These are phyloP conservation scores for Escarpia spicata DNA, from an alignment of 2,888 invertebrate species.

Conservation along the genomic window DNA sequence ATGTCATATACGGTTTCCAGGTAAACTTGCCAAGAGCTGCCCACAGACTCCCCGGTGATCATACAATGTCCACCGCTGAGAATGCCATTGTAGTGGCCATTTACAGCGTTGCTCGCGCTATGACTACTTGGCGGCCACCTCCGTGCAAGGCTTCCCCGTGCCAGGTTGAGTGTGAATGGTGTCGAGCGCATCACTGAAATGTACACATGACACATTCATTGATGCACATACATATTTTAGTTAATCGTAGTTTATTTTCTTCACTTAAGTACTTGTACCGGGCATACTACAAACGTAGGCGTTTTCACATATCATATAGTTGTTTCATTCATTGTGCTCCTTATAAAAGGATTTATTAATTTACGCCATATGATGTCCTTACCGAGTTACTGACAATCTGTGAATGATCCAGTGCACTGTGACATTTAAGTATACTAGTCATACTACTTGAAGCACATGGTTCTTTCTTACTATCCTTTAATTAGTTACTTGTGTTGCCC, in stretches of 20 bases:
- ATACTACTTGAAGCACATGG: too few relatives aligned
- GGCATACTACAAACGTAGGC: not conserved
- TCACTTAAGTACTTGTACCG: not conserved
- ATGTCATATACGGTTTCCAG: not conserved
- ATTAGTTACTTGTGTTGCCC: too few relatives aligned
- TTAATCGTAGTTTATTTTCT: not conserved
- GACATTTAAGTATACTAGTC: too few relatives aligned
- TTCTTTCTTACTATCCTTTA: too few relatives aligned
- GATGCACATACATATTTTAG: not conserved
- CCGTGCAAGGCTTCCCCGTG: not conserved
- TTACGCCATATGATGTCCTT: too few relatives aligned
- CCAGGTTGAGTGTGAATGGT: not conserved
- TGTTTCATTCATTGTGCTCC: not conserved
- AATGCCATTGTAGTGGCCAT: not conserved
- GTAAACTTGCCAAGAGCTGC: not conserved
- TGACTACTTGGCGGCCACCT: not conserved
- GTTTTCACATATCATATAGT: not conserved
- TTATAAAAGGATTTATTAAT: too few relatives aligned
- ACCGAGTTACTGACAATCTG: too few relatives aligned
- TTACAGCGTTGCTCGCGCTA: not conserved
- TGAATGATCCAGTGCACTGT: too few relatives aligned
- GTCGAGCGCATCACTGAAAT: not conserved
- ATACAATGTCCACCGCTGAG: not conserved
- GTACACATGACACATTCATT: not conserved
- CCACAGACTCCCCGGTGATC: not conserved